Percentiles rank a stretch among this genome's conserved stretches.
Conservation (phyloP, 2,797 vertebrate species). For the Ptychobarbus kaznakovi region DNA sequence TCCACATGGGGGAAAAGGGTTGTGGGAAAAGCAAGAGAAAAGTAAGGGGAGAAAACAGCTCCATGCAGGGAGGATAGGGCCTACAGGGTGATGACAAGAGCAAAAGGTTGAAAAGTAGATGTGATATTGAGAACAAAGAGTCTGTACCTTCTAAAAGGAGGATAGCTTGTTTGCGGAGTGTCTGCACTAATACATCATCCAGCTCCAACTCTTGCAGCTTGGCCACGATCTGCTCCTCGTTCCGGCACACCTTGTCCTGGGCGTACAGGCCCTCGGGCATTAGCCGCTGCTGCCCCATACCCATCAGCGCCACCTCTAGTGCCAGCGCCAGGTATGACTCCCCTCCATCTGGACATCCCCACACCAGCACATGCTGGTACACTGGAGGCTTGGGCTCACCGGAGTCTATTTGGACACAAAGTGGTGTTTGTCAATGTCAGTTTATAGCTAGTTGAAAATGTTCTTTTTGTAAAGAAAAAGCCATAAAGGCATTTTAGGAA, state of each 20-base stretch:
- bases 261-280: slow-evolving; percentile 98
- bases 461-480: neutral
- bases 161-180: slow-evolving; percentile 90
- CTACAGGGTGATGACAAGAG: slow-evolving; percentile 11
- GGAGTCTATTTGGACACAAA: slow-evolving; percentile 75
- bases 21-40: slow-evolving; percentile 39
- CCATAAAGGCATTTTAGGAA: neutral
- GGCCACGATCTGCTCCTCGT: slow-evolving; percentile 94
- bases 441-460: neutral
- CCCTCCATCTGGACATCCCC: slow-evolving; percentile 80
- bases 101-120: slow-evolving; percentile 4
- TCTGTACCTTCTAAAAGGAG: slow-evolving; percentile 90
- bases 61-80: neutral
- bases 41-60: slow-evolving; percentile 9
- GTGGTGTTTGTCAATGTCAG: neutral
- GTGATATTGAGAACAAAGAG: neutral
- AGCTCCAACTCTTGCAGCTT: slow-evolving; percentile 94
- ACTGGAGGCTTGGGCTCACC: slow-evolving; percentile 90
- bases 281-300: slow-evolving; percentile 97
- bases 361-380: slow-evolving; percentile 91
- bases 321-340: slow-evolving; percentile 96
- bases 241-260: slow-evolving; percentile 97
- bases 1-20: slow-evolving; percentile 24
- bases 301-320: slow-evolving; percentile 95
- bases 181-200: slow-evolving; percentile 90